Percentiles rank a stretch among this genome's conserved stretches.
These are phyloP conservation scores for Xiphophorus maculatus DNA, from an alignment of 2,113 vertebrate species.

Conservation along the genomic window DNA sequence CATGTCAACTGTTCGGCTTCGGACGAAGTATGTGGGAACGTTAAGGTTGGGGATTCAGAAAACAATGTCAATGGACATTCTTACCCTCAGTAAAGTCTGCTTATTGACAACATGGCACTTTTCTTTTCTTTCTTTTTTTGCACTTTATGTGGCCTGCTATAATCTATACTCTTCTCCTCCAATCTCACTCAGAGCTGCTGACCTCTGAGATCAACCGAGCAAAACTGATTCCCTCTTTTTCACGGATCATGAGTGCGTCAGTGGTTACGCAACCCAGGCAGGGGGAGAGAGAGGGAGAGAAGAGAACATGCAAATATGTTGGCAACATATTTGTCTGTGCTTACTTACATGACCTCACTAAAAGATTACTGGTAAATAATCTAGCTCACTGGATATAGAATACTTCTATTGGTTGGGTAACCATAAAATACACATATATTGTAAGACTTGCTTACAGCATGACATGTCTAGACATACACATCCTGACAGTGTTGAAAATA, in stretches of 20 bases:
- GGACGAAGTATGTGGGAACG: too few species aligned
- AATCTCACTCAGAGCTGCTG: conserved; percentile 54
- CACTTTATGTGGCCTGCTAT: conserved; percentile 20
- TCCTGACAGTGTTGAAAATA: not conserved
- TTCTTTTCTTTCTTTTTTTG: not conserved
- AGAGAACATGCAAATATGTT: conserved; percentile 41
- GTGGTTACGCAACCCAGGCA: conserved; percentile 64
- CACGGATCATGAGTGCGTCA: conserved; percentile 76
- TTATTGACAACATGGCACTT: not conserved
- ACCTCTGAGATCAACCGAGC: conserved; percentile 78
- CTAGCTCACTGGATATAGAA: conserved; percentile 11
- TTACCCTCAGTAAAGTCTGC: conserved; percentile 13
- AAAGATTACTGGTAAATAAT: conserved; percentile 17
- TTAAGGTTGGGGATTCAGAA: not conserved
- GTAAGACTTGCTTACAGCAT: not conserved
- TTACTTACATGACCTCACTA: conserved; percentile 33
- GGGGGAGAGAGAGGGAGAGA: conserved; percentile 9
- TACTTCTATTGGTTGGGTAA: not conserved
- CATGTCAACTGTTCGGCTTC: too few species aligned
- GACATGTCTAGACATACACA: not conserved
- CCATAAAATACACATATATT: not conserved
- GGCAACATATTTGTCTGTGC: conserved; percentile 59
- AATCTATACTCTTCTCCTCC: conserved; percentile 33
- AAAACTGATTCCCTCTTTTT: conserved; percentile 79
- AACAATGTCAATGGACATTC: conserved; percentile 26